phyloP scores from a whole-genome alignment of 2,888 invertebrate genomes.

The Zele albiditarsus region DNA sequence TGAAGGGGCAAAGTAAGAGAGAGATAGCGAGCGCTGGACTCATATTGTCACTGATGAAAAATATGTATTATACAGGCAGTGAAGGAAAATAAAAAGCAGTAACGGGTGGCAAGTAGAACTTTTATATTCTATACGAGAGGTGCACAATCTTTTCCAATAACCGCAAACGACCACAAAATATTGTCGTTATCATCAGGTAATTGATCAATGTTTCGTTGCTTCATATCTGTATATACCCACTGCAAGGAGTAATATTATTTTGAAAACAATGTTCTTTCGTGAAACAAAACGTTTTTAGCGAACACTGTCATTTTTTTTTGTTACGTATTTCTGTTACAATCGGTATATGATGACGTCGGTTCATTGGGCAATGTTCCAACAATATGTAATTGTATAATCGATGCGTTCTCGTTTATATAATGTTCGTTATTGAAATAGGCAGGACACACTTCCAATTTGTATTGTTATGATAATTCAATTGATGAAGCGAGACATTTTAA shows the following conservation, averaged over 20 bases:
- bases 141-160: constrained; percentile 16
- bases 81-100: background rate
- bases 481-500: background rate
- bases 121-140: constrained; percentile 1
- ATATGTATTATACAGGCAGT: background rate
- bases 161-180: constrained; percentile 2
- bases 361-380: constrained; percentile 10
- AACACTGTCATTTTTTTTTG: background rate
- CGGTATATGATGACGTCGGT: background rate
- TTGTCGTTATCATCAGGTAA: constrained; percentile 7
- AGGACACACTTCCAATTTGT: background rate
- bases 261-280: background rate
- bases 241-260: constrained; percentile 4
- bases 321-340: background rate
- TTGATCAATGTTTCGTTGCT: background rate
- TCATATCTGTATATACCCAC: background rate
- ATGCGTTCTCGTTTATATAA: background rate
- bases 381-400: constrained; percentile 17
- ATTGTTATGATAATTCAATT: background rate
- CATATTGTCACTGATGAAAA: constrained; percentile 16
- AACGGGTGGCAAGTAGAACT: background rate
- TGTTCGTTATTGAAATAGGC: background rate
- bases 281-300: background rate
- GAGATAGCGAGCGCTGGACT: constrained; percentile 4
- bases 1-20: background rate